These are phyloP conservation scores for Archips xylosteana DNA, from an alignment of 2,888 invertebrate genomes.

Conservation along the genomic window DNA sequence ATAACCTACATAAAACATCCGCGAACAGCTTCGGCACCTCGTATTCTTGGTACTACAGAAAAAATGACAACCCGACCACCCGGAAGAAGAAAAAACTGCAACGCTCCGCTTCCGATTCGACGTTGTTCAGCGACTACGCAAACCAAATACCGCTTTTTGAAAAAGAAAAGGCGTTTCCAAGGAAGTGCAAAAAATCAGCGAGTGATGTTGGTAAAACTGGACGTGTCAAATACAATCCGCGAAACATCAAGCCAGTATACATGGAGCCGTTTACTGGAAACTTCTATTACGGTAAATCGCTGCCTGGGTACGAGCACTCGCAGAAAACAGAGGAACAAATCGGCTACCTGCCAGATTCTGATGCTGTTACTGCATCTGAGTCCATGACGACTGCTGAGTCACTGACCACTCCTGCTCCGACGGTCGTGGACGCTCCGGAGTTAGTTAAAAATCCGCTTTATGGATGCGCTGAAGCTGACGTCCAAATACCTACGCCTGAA, in stretches of 20 bases:
- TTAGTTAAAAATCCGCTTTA: constrained; percentile 76
- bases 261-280: constrained; percentile 80
- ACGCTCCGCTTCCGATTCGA: constrained; percentile 79
- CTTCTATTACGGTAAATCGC: constrained; percentile 79
- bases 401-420: constrained; percentile 64
- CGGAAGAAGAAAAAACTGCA: constrained; percentile 68
- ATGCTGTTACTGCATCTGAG: constrained; percentile 74
- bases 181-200: constrained; percentile 73
- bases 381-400: constrained; percentile 68
- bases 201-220: constrained; percentile 74
- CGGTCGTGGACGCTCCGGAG: constrained; percentile 73
- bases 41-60: constrained; percentile 82
- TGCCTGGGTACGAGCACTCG: constrained; percentile 72
- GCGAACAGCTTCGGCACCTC: constrained; percentile 80
- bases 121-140: constrained; percentile 81
- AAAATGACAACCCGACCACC: constrained; percentile 69
- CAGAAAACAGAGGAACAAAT: constrained; percentile 77
- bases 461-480: constrained; percentile 69
- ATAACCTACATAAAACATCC: constrained; percentile 80
- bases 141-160: constrained; percentile 81
- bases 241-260: constrained; percentile 72
- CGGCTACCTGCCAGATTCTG: constrained; percentile 77
- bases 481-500: constrained; percentile 64
- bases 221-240: constrained; percentile 70
- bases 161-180: constrained; percentile 63